A percentile compares a stretch with the other conserved stretches of the same genome.
Conservation (phyloP, 2,888 invertebrate species). For the Tortricodes alternella region DNA sequence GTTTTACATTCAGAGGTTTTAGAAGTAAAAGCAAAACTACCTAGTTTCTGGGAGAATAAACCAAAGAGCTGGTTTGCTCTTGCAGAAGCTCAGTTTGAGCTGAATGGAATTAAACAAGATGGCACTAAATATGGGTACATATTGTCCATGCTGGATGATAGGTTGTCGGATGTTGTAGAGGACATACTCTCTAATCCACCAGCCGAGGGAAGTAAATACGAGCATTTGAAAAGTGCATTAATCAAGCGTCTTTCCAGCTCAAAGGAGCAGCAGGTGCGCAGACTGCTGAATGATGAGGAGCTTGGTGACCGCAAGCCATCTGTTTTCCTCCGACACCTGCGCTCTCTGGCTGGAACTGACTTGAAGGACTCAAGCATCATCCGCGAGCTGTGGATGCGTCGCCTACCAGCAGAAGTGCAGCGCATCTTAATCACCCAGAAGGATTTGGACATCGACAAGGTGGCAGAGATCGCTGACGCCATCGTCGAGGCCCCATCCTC, state of each 20-base stretch:
- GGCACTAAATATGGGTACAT: constrained; percentile 24
- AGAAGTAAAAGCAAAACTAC: constrained; percentile 2
- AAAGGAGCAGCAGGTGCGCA: constrained; percentile 17
- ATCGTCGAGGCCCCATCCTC: background rate
- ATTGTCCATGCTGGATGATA: constrained; percentile 15
- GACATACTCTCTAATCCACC: constrained; percentile 29
- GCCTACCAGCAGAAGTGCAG: constrained; percentile 22
- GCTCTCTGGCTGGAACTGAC: constrained; percentile 14
- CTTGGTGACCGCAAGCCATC: constrained; percentile 30
- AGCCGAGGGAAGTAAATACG: constrained; percentile 12
- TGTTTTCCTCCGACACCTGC: constrained; percentile 24
- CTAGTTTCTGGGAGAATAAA: constrained; percentile 13
- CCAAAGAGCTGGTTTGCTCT: constrained; percentile 23
- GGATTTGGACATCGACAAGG: constrained; percentile 6
- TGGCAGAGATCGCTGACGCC: background rate
- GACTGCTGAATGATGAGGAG: constrained; percentile 21
- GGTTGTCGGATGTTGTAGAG: constrained; percentile 10
- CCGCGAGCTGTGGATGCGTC: constrained; percentile 23
- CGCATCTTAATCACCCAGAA: constrained; percentile 24
- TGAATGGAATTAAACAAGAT: constrained; percentile 19
- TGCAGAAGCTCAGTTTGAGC: constrained; percentile 28
- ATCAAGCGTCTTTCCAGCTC: constrained; percentile 24
- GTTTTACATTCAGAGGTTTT: background rate
- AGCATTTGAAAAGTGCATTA: constrained; percentile 26
- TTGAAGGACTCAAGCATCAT: constrained; percentile 17